Percentiles rank a stretch among this genome's conserved stretches.
phyloP scores from a whole-genome alignment of 1,140 invertebrate genomes.

The Drosophila oshimai region DNA sequence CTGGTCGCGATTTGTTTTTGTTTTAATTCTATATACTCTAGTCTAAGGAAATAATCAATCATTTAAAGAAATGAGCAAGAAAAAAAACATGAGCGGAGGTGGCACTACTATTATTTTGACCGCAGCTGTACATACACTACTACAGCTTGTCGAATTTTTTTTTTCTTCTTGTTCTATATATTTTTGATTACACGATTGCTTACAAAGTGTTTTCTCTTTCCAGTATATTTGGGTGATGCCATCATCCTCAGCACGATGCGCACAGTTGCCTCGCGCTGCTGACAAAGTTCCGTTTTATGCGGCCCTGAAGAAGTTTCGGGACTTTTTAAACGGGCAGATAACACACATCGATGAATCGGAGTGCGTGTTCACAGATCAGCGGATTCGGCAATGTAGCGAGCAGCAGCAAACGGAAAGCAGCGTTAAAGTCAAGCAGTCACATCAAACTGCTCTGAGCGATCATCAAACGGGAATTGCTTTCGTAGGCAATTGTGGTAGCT shows the following conservation, averaged over 20 bases:
- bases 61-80: no score
- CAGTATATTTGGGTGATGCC: conserved; percentile 99
- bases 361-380: conserved; percentile 93
- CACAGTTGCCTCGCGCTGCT: conserved; percentile 95
- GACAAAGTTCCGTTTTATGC: conserved; percentile 99
- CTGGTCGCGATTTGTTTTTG: no score
- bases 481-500: conserved; percentile 15
- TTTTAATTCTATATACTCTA: no score
- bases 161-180: not conserved
- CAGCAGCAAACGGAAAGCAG: conserved; percentile 59
- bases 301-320: conserved; percentile 96
- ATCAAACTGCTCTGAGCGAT: not conserved
- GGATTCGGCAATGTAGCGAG: conserved; percentile 86
- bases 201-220: conserved; percentile 10
- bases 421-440: not conserved
- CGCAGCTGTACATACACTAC: no score
- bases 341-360: conserved; percentile 94
- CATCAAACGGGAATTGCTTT: conserved; percentile 24
- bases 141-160: no score
- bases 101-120: no score
- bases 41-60: no score
- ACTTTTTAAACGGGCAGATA: conserved; percentile 96
- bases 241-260: conserved; percentile 97
- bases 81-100: no score
- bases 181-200: not conserved